phyloP scores from a whole-genome alignment of 2,113 vertebrate species.

The Zootoca vivipara region DNA sequence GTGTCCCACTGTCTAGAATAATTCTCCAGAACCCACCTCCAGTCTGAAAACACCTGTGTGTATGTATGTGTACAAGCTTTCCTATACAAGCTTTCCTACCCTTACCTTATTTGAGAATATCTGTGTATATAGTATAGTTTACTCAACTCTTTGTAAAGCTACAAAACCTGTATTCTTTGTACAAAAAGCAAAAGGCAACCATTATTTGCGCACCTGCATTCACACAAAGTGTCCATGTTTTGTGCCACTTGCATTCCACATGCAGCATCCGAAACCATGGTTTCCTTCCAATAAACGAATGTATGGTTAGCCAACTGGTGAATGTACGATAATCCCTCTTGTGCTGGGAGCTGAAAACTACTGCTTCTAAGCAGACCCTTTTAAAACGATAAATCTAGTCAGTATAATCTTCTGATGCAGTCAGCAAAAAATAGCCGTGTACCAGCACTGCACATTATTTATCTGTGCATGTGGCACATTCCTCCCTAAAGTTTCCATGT shows the following conservation, averaged over 20 bases:
- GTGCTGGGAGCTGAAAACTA: constrained; percentile 35
- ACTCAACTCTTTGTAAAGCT: constrained; percentile 30
- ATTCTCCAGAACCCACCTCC: constrained; percentile 16
- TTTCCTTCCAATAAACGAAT: constrained; percentile 53
- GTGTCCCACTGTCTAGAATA: constrained; percentile 9
- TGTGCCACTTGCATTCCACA: constrained; percentile 7
- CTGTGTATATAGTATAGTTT: neutral
- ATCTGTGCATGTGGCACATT: neutral
- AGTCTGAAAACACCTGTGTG: constrained; percentile 25
- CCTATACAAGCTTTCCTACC: constrained; percentile 17
- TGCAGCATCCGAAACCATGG: neutral
- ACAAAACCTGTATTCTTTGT: constrained; percentile 21
- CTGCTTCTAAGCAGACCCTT: neutral
- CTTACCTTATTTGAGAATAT: constrained; percentile 28
- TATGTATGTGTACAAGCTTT: constrained; percentile 3
- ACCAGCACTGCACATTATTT: neutral
- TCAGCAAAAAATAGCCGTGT: neutral
- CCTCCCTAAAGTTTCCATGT: neutral
- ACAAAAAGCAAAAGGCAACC: constrained; percentile 2
- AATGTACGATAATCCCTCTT: constrained; percentile 31
- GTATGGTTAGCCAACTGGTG: constrained; percentile 49
- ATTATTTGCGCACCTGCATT: constrained; percentile 41
- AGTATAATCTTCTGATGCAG: neutral
- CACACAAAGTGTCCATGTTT: constrained; percentile 31
- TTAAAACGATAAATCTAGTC: neutral